Base-by-base conservation (phyloP, 2,113 vertebrate genomes). In the Esox niger region DNA sequence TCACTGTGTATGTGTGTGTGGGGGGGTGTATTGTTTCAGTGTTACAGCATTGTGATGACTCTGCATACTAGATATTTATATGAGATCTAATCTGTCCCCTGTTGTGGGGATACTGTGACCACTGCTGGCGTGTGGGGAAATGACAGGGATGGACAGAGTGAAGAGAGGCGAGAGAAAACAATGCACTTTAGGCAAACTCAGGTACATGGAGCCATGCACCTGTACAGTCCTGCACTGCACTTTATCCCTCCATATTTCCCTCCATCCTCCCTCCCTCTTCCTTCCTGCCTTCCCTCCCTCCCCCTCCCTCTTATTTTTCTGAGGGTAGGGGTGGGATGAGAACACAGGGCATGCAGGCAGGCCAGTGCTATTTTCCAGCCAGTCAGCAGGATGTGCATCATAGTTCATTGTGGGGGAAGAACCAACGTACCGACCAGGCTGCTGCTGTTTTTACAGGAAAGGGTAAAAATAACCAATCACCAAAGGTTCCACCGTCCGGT, bases 321-420 rank as follows among this genome's bases (percentile, higher is more conserved):
- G 92, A 94, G 91, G 92, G 89, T 87, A 92, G 93, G 91, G 93
- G 95, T n/a, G n/a, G 91, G 93, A 95, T 93, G 85, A 88, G 80
- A 95, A 96, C 93, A 96, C 94, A 95, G 91, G 93, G 93, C 90
- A 79, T 93, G 95, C 92, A 91, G 93, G 93, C 90, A 79, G 93
- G 95, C 92, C 38, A 93, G 93, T 90, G 79, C 93, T 94, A 93
- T 95, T 98, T 95, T 97, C 95, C 91, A 94, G 94, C 89, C 91
- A 92, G 88, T 87, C 78, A 87, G 88, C 93, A 96, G 96, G 96
- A 98, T 98, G 94, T 95, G 95, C 95, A 97, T 96, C 95, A 96
- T 71, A 76, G 93, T 90, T 95, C 92, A 95, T 95, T 96, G 95
- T 96, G 91, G 94, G 91, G 92, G 92, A 79, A 82, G 82, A 86